These are phyloP conservation scores for Meriones unguiculatus DNA, from an alignment of 2,113 vertebrate genomes.

Conservation along the genomic window DNA sequence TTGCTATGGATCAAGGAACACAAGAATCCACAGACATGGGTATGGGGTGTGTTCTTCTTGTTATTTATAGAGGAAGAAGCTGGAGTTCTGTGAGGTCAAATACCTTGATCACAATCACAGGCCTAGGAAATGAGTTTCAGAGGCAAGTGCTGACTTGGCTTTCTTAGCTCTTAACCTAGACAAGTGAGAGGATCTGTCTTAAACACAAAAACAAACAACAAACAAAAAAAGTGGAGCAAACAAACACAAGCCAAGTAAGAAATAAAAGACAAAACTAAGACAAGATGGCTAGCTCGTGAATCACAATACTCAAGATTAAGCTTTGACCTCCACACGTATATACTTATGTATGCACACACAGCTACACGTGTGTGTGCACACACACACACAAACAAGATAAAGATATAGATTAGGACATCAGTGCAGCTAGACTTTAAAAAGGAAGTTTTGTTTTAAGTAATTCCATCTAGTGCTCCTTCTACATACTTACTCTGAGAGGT, in stretches of 20 bases:
- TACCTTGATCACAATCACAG: background rate
- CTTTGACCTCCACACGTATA: background rate
- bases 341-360: background rate
- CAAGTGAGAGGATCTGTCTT: background rate
- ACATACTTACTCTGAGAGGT: background rate
- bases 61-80: background rate
- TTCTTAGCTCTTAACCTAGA: background rate
- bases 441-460: background rate
- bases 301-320: background rate
- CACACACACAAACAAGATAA: background rate
- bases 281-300: background rate
- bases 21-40: background rate
- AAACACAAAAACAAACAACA: background rate
- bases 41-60: rapidly evolving
- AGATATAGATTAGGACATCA: background rate
- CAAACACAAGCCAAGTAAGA: background rate
- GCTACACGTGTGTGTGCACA: no score
- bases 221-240: background rate
- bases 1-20: background rate
- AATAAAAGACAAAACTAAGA: background rate
- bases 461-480: background rate
- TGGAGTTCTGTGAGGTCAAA: background rate
- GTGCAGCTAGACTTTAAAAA: background rate
- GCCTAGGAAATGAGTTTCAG: background rate
- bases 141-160: background rate